These are phyloP conservation scores for Circaetus cinerascens DNA, from an alignment of 2,113 vertebrate genomes.

Conservation along the genomic window DNA sequence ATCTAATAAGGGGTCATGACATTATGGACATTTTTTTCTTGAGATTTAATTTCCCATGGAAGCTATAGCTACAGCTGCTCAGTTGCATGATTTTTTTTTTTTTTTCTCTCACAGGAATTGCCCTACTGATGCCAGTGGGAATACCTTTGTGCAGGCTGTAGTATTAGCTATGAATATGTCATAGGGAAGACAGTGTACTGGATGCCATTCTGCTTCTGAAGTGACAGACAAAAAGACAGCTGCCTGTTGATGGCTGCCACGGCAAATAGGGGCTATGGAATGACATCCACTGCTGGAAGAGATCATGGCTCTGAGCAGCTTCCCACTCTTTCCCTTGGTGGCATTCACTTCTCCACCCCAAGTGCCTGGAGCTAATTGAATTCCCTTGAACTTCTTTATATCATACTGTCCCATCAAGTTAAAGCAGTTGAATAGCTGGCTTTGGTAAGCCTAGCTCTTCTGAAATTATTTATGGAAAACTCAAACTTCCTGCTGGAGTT, in stretches of 20 bases:
- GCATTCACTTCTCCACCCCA: neutral
- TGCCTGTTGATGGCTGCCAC: rapidly evolving
- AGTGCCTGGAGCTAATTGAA: neutral
- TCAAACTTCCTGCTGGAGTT: neutral
- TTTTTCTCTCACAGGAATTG: neutral
- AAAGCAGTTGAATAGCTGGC: neutral
- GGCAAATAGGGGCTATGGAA: neutral
- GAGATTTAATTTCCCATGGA: neutral
- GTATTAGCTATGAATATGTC: neutral
- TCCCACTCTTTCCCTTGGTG: neutral
- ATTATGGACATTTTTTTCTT: neutral
- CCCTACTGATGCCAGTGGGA: neutral
- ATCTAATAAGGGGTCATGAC: neutral
- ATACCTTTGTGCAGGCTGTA: neutral
- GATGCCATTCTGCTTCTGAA: neutral
- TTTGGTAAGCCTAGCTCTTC: neutral
- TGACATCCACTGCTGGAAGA: neutral
- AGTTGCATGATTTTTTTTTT: neutral
- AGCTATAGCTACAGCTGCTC: neutral
- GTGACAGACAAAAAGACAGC: neutral
- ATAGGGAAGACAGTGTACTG: neutral
- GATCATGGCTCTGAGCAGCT: neutral
- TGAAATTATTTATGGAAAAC: neutral
- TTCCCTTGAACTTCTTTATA: neutral
- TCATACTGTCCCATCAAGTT: neutral